Base-by-base conservation (phyloP, 2,797 vertebrate species). In the Chaetodon trifasciatus region DNA sequence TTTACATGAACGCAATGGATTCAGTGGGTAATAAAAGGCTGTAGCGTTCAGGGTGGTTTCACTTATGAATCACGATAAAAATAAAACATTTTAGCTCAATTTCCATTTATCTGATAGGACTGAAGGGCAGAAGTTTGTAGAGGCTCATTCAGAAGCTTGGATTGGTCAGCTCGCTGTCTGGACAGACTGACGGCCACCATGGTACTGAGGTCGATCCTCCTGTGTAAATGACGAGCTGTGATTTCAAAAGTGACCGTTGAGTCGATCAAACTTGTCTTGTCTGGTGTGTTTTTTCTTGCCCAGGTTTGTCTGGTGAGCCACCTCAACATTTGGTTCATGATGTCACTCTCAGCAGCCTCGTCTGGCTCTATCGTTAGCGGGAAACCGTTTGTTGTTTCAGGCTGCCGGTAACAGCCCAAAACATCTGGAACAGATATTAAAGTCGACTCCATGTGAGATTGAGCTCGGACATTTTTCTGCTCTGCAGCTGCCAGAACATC, bases 341-440 rank as follows among this genome's bases (percentile, higher is more conserved):
- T 23, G 47, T 73, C 70, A 67, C 32, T 37, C 56, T 63, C 15
- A 55, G 9, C 77, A 11, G 44, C 53, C 23, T 66, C 67, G 6
- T 79, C 69, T 72, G 63, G 46, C 50, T n/a, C 42, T 0, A 0
- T 24, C 49, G 19, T 72, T 67, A 55, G 68, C 71, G 66, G 76
- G 81, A 75, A 83, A 19, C 3, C 21, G 11, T n/a, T 8, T 72
- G 76, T 74, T 71, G 66, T 75, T 76, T 57, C 68, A 57, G 79
- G 67, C 53, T 71, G 67, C 32, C 47, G 65, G 52, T 64, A 69
- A 78, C 21, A 56, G 44, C 57, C 52, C 47, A 4, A 21, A 68
- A 79, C 81, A 90, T 86, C 83, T 89, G 86, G 76, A 84, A 68
- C 37, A 35, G 61, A 76, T 73, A 57, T 58, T 37, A 39, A 32